Percentiles rank a stretch among this genome's conserved stretches.
phyloP scores from a whole-genome alignment of 2,888 invertebrate species.

The Athalia cordata region DNA sequence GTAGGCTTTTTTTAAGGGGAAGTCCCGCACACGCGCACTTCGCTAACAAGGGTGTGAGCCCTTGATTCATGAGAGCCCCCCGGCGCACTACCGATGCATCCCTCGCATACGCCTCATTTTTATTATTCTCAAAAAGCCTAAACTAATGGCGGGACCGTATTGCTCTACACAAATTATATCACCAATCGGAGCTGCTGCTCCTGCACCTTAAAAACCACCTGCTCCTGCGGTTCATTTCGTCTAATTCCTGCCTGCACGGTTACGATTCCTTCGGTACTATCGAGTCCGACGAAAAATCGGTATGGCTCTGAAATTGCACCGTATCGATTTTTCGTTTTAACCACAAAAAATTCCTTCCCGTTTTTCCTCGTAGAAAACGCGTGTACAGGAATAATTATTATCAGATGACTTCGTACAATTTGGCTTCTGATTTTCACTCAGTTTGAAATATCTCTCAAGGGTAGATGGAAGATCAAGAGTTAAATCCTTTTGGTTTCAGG shows the following conservation, averaged over 20 bases:
- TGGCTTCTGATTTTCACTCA: not conserved
- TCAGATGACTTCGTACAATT: no score
- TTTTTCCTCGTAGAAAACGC: no score
- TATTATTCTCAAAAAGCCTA: not conserved
- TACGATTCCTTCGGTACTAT: no score
- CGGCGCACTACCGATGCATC: constrained; percentile 57
- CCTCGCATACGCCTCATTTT: not conserved
- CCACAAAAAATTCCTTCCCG: no score
- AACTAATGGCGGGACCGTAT: constrained; percentile 10
- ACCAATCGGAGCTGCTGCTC: constrained; percentile 26
- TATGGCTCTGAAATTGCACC: no score
- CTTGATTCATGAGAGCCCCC: constrained; percentile 67
- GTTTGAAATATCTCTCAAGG: not conserved
- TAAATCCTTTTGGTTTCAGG: not conserved
- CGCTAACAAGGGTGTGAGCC: constrained; percentile 69
- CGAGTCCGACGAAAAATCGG: no score
- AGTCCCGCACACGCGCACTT: constrained; percentile 40
- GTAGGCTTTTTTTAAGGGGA: not conserved
- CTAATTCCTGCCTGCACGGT: not conserved
- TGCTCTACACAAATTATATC: constrained; percentile 25
- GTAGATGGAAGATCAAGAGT: not conserved
- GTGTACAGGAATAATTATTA: no score
- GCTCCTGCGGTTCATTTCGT: not conserved
- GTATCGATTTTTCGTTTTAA: no score
- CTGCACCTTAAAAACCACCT: constrained; percentile 23